Evolutionary conservation across 30 jellyfish, hydroid and myxozoan species (phyloP).

Genomic region (Hydractinia echinata): DNA sequence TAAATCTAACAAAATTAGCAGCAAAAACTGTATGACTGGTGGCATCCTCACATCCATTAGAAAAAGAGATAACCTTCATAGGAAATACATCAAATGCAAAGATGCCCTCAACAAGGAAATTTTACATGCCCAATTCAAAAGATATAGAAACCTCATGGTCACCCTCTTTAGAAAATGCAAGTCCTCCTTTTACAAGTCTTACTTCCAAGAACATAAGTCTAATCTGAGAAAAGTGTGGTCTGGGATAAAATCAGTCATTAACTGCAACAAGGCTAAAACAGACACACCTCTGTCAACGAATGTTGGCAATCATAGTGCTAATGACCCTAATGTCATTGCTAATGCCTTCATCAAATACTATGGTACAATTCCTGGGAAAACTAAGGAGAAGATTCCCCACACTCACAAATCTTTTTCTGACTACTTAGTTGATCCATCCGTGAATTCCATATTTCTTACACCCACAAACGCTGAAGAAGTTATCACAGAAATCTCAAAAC

Average conservation of each 20-base stretch:
- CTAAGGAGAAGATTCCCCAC: background rate
- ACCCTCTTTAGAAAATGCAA: background rate
- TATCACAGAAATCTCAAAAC: background rate
- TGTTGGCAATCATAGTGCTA: background rate
- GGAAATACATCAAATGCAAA: background rate
- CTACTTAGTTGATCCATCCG: background rate
- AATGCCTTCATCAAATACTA: background rate
- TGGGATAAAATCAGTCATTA: background rate
- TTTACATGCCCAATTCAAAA: too few species aligned
- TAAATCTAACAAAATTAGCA: slow-evolving; percentile 1
- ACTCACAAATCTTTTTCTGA: background rate
- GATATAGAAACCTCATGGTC: background rate
- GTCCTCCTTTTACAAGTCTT: background rate
- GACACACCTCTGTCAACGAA: background rate
- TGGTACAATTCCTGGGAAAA: background rate
- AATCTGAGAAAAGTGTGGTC: background rate
- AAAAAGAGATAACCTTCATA: background rate
- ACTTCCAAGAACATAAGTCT: slow-evolving; percentile 1
- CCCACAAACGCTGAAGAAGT: slow-evolving; percentile 1
- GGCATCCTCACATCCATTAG: slow-evolving; percentile 2
- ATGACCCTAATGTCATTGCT: background rate
- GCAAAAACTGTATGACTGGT: slow-evolving; percentile 7
- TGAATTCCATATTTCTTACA: background rate
- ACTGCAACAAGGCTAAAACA: background rate
- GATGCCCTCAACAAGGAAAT: background rate